Evolutionary conservation across 2,797 vertebrate genomes (phyloP).

Genomic region (Margarornis squamiger): DNA sequence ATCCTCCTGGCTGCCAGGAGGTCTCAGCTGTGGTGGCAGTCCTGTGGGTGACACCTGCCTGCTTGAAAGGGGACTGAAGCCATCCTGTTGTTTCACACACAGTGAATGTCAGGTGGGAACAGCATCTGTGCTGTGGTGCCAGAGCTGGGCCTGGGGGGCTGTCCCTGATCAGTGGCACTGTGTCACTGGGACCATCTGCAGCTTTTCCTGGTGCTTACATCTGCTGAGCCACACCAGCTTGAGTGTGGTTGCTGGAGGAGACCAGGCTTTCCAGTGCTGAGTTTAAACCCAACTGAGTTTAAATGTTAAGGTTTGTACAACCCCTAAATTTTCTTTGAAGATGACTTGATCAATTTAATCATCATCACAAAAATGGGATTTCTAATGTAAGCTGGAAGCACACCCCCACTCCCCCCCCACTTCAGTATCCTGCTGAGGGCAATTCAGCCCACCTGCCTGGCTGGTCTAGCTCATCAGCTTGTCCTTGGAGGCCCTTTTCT

Average conservation of each 20-base stretch:
- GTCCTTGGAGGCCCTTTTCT: background rate
- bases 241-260: background rate
- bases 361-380: background rate
- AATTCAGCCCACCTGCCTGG: background rate
- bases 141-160: background rate
- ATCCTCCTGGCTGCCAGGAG: background rate
- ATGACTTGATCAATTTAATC: background rate
- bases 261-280: background rate
- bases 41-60: background rate
- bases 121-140: background rate
- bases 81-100: fast-evolving
- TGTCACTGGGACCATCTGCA: background rate
- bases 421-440: background rate
- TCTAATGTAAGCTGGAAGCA: background rate
- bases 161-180: background rate
- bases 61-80: background rate
- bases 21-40: background rate
- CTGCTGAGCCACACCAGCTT: background rate
- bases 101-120: fast-evolving
- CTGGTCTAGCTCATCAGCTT: background rate
- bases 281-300: background rate
- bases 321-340: background rate
- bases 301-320: background rate
- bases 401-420: no score
- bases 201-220: background rate